Evolutionary conservation across 2,888 invertebrate genomes (phyloP), one percentile per base, ranked within the genome.

Genomic region (Tenthredo distinguenda): DNA sequence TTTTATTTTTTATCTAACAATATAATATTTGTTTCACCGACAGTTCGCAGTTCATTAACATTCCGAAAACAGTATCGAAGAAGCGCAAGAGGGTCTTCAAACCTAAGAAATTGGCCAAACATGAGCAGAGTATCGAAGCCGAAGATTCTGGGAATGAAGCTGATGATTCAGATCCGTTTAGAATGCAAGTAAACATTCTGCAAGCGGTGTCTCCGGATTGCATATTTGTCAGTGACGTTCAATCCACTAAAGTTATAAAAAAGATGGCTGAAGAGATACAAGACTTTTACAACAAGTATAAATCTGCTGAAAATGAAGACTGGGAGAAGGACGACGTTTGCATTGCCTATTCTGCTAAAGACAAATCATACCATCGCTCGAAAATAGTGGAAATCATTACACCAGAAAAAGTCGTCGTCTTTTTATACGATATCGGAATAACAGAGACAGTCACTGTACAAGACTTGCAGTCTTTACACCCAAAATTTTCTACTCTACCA

Each of bases 331-430:
- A 94, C 0, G 94, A 95, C 21, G 89, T 92, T 86, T 96, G 95
- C 89, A 95, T 94, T 26, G 95, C 95, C 0, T 92, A 92, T 72
- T 93, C 93, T 85, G 87, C 89, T 0, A 93, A 94, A 18, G 95
- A 95, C 18, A 94, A 95, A 62, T 94, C 94, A 50, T 98, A 96
- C 95, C 96, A 95, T 87, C 95, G 98, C 5, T 96, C 94, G 0
- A 92, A 95, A 50, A 94, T 96, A 26, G 89, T 94, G 1, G 90
- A 94, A 0, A 81, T 95, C 0, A 91, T 93, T 6, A 85, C 88
- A 0, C 91, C 93, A 0, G 92, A 93, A 0, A 91, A 92, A 15
- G 93, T 92, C 4, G 94, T 94, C 86, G 95, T 98, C 0, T 96
- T 95, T 87, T 94, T 97, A 68, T 95, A 96, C 21, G 98, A 98